Evolutionary conservation across 30 jellyfish, hydroid and myxozoan species (phyloP).

Genomic region (Chironex yamaguchii): DNA sequence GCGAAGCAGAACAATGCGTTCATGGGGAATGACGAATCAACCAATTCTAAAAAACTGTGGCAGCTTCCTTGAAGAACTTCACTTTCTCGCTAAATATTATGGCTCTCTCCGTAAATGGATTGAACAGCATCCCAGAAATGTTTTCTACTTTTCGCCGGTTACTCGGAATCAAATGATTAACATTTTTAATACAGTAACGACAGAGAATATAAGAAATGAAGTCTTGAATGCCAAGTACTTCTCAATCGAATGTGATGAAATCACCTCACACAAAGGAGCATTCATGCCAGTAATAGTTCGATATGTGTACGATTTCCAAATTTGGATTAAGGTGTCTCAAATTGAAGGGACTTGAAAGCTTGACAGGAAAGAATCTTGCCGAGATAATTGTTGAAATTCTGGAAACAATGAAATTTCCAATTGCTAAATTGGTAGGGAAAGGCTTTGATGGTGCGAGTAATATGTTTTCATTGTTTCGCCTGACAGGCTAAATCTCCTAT

Average conservation of each 20-base stretch:
- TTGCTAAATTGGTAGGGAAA: conserved; percentile 15
- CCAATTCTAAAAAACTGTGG: conserved; percentile 13
- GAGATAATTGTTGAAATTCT: conserved; percentile 7
- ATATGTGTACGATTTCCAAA: conserved; percentile 22
- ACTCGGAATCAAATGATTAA: conserved; percentile 57
- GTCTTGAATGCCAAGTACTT: conserved; percentile 28
- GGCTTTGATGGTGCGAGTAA: conserved; percentile 42
- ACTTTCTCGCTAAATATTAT: conserved; percentile 52
- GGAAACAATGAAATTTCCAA: conserved; percentile 3
- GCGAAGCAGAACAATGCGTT: conserved; percentile 70
- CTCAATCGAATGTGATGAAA: conserved; percentile 46
- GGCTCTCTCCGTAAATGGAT: conserved; percentile 48
- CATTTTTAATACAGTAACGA: conserved; percentile 20
- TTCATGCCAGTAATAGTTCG: conserved; percentile 37
- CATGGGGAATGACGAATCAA: conserved; percentile 38
- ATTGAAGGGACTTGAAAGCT: conserved; percentile 34
- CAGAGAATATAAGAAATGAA: conserved; percentile 21
- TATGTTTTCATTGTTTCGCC: conserved; percentile 41
- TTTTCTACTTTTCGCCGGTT: conserved; percentile 24
- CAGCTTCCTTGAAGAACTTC: conserved; percentile 50
- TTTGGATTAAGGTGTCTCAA: conserved; percentile 51
- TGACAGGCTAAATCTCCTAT: conserved; percentile 45
- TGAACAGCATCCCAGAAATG: conserved; percentile 54
- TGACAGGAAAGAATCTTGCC: conserved; percentile 40
- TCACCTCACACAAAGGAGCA: conserved; percentile 50